phyloP scores from a whole-genome alignment of 1,140 invertebrate genomes.

The Brachionus manjavacas region DNA sequence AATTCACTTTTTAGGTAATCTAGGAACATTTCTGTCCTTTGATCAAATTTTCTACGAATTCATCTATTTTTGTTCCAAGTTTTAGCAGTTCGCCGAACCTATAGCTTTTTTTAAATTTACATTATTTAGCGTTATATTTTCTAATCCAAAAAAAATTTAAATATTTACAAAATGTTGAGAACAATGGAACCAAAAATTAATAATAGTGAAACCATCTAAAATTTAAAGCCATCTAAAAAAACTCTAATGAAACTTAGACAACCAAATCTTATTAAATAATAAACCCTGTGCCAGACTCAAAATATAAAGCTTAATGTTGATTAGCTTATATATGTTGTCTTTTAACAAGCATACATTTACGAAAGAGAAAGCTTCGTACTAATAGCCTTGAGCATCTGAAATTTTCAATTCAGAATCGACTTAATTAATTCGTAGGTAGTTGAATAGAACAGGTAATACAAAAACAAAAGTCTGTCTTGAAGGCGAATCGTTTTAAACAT shows the following conservation, averaged over 20 bases:
- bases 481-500: conserved; percentile 21
- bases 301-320: not conserved
- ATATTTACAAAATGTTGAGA: not conserved
- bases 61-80: not conserved
- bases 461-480: not conserved
- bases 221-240: not conserved
- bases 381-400: not conserved
- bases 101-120: not conserved
- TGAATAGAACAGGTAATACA: conserved; percentile 15
- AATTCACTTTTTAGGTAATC: no score
- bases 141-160: not conserved
- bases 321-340: not conserved
- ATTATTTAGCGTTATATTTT: not conserved
- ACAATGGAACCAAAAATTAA: not conserved
- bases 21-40: no score
- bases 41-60: not conserved
- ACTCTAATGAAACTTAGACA: not conserved
- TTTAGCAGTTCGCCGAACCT: not conserved
- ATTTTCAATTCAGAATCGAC: not conserved
- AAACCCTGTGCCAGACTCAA: not conserved
- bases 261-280: not conserved
- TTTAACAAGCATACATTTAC: not conserved
- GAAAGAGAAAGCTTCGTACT: not conserved
- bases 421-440: not conserved
- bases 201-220: not conserved